These are phyloP conservation scores for Alca torda DNA, from an alignment of 2,797 vertebrate genomes.

Conservation along the genomic window DNA sequence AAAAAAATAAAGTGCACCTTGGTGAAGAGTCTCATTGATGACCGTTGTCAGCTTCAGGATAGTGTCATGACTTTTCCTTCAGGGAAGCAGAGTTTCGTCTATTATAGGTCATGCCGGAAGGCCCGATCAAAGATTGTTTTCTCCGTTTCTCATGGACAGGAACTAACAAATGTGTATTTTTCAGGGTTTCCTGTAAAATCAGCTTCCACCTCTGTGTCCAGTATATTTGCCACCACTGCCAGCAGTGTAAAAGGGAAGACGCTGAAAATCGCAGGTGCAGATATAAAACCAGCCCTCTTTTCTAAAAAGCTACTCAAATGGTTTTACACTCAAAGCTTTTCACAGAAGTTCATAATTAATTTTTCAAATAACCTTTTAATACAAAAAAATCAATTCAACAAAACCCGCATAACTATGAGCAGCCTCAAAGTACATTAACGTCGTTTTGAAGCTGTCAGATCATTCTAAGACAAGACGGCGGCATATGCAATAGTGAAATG, in stretches of 20 bases:
- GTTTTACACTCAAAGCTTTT: background rate
- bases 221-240: background rate
- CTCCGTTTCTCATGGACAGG: background rate
- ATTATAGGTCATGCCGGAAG: background rate
- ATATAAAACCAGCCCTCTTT: background rate
- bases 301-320: background rate
- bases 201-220: background rate
- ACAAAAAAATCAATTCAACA: background rate
- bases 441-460: background rate
- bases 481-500: background rate
- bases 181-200: background rate
- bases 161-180: background rate
- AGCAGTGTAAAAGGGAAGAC: background rate
- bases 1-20: background rate
- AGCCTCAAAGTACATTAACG: background rate
- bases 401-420: background rate
- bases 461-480: background rate
- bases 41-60: background rate
- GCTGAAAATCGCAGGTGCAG: background rate
- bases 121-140: background rate
- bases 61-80: background rate
- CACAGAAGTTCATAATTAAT: background rate
- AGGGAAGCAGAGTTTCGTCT: background rate
- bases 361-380: background rate
- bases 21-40: background rate